Conservation (phyloP, 2,113 vertebrate species). For the Hemicordylus capensis region DNA sequence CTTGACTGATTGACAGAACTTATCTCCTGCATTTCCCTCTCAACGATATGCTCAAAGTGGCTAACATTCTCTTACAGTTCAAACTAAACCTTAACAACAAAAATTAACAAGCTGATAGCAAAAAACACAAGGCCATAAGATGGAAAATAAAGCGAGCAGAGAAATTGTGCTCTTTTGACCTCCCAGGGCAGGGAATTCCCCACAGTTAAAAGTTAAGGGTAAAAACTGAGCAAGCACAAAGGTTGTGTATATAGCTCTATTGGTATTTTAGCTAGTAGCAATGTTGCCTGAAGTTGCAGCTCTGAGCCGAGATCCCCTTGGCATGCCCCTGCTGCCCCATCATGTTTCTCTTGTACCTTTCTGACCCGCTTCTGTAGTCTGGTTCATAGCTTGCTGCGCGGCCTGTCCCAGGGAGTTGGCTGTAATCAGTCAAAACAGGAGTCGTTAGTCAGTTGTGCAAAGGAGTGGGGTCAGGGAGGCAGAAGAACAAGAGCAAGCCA, state of each 20-base stretch:
- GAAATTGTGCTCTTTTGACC: too few species aligned
- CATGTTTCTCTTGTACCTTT: slow-evolving; percentile 59
- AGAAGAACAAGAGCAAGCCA: background rate
- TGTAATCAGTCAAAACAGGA: slow-evolving; percentile 41
- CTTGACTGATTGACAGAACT: too few species aligned
- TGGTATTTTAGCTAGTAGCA: background rate
- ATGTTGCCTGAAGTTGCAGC: accelerated
- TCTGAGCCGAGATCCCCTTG: background rate
- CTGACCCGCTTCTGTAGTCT: slow-evolving; percentile 62
- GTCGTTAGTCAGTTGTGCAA: background rate
- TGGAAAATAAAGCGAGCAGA: background rate
- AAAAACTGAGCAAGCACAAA: too few species aligned
- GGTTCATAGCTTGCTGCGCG: slow-evolving; percentile 57
- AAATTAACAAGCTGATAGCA: background rate
- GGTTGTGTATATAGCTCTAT: background rate
- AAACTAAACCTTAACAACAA: too few species aligned
- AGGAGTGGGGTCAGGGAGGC: background rate
- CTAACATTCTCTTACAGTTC: too few species aligned
- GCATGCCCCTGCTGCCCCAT: background rate
- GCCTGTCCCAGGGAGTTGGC: slow-evolving; percentile 48
- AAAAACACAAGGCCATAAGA: background rate
- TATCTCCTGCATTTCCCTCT: too few species aligned
- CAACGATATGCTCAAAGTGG: too few species aligned
- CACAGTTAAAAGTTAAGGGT: too few species aligned
- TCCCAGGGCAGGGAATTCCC: too few species aligned